Percentiles rank a stretch among this genome's conserved stretches.
phyloP scores from a whole-genome alignment of 2,113 vertebrate species.

The Bufo gargarizans region DNA sequence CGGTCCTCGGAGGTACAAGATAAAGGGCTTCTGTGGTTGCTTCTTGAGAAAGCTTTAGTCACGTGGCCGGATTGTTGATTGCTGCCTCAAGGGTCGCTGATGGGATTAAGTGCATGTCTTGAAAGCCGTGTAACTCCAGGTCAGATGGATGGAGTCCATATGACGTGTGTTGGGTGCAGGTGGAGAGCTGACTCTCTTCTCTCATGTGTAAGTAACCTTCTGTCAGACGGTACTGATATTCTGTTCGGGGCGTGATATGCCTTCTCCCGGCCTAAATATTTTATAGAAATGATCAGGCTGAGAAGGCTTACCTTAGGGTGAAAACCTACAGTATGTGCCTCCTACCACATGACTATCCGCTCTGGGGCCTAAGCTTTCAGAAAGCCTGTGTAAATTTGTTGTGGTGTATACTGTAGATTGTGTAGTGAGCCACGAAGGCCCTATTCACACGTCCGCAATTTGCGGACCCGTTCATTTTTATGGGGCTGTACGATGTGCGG shows the following conservation, averaged over 20 bases:
- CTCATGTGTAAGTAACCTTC: not conserved
- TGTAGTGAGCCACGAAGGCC: too few species aligned
- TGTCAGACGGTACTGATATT: not conserved
- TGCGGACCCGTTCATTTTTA: too few species aligned
- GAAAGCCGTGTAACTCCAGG: conserved; percentile 32
- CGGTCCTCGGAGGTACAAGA: not conserved
- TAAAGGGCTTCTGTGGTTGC: not conserved
- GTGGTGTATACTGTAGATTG: not conserved
- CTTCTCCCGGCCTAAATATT: too few species aligned
- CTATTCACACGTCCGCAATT: too few species aligned
- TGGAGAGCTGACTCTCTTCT: not conserved
- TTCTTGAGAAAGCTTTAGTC: not conserved
- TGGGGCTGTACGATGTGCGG: too few species aligned
- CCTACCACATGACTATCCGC: not conserved
- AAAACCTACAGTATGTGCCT: not conserved
- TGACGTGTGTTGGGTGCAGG: conserved; percentile 5
- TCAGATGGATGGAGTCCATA: not conserved
- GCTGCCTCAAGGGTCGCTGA: not conserved
- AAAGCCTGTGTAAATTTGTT: not conserved
- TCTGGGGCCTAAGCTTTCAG: not conserved
- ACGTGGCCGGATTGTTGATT: not conserved
- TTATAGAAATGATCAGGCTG: too few species aligned
- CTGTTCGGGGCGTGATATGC: not conserved
- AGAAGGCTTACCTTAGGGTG: too few species aligned
- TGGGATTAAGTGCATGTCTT: conserved; percentile 36